These are phyloP conservation scores for Chironomus riparius DNA, from an alignment of 2,888 invertebrate species.

Conservation along the genomic window DNA sequence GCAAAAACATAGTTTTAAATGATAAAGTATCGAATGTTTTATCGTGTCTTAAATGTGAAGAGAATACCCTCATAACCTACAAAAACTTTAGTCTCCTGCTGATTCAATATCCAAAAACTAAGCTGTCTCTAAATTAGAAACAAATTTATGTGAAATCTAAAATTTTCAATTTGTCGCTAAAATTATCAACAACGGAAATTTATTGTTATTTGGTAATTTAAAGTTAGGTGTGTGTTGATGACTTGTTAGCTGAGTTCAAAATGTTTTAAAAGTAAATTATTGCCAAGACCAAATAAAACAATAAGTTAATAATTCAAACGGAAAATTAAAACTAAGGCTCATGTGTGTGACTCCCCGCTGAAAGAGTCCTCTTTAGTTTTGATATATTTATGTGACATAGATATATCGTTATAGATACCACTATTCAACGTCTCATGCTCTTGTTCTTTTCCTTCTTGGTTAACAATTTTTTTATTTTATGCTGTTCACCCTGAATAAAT, in stretches of 20 bases:
- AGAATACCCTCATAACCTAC: neutral
- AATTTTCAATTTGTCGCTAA: neutral
- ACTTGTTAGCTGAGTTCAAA: constrained; percentile 3
- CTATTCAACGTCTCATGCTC: too few relatives aligned
- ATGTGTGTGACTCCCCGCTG: constrained; percentile 10
- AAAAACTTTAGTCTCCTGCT: neutral
- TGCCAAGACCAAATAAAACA: too few relatives aligned
- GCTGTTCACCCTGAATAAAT: neutral
- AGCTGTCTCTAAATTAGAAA: neutral
- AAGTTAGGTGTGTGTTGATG: constrained; percentile 1
- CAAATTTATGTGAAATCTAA: neutral
- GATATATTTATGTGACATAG: neutral
- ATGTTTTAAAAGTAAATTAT: too few relatives aligned
- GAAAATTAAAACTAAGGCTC: too few relatives aligned
- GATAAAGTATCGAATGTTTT: neutral
- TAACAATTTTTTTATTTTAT: neutral
- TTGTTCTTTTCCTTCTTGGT: too few relatives aligned
- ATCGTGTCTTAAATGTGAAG: neutral
- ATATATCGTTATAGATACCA: too few relatives aligned
- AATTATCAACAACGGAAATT: neutral
- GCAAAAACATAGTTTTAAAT: too few relatives aligned
- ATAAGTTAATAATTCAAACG: neutral
- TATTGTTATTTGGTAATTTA: neutral
- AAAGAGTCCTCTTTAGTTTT: neutral
- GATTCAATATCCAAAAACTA: neutral